Evolutionary conservation across 2,797 vertebrate species (phyloP), one percentile per base, ranked within the genome.

Genomic region (Catamblyrhynchus diadema): DNA sequence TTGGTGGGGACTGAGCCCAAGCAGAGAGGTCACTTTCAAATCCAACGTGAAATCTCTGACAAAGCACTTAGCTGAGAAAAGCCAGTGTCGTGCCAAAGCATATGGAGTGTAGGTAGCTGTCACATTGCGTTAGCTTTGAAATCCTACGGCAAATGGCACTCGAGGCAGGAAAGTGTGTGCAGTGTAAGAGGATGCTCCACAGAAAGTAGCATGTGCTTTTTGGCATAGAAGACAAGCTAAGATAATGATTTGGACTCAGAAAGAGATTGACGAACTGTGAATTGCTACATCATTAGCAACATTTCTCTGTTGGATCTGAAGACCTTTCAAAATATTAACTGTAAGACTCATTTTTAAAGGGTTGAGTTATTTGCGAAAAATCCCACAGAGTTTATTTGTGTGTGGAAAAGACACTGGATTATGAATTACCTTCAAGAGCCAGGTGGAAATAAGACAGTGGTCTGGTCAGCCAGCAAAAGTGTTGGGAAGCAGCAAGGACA

Each of bases 301-400:
- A 12, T 85, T 88, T 87, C 35, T 70, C 21, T 59, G 9, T 78
- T 89, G 89, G 39, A 61, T 67, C 53, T 85, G 20, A 60, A 65
- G 37, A 50, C 45, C 20, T 87, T 44, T 71, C 48, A 45, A 86
- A 94, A 91, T 87, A 83, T 57, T 93, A 89, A 67, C 81, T 92
- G 64, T 61, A 50, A 85, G 61, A 23, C 11, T 78, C 1, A 54
- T 60, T 96, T 94, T 88, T 81, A 66, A 80, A 77, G 24, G 33
- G 12, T 44, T 71, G 69, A 72, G 30, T 7, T 92, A 30, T 92
- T 77, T 73, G 33, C 32, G 30, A 15, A 65, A 74, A 86, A 16
- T 8, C 4, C 13, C 8, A 20, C 24, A 21, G 24, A 64, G 24
- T 48, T 80, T 93, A 70, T 84, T 89, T 77, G 14, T 80, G 21